Conservation (phyloP, 2,113 vertebrate genomes). For the pig (Sus scrofa) region DNA sequence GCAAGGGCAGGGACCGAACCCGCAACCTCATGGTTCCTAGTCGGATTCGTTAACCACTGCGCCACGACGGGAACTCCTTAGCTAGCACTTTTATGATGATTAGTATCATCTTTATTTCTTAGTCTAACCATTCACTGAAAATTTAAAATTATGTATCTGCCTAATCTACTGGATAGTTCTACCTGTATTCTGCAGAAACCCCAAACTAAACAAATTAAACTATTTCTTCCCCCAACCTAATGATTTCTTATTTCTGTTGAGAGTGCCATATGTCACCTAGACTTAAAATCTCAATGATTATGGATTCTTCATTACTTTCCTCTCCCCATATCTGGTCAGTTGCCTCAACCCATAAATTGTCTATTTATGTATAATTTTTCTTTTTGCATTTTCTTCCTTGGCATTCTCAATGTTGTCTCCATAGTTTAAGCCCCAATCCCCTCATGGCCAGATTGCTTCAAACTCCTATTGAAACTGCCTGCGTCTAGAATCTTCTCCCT, state of each 20-base stretch:
- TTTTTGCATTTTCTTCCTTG: not conserved
- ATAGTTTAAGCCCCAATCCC: not conserved
- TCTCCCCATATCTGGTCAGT: not conserved
- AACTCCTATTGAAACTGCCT: not conserved
- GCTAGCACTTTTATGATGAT: not conserved
- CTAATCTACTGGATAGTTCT: not conserved
- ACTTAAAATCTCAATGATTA: not conserved
- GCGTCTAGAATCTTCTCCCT: not conserved
- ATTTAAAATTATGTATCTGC: not conserved
- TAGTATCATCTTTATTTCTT: not conserved
- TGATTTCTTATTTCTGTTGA: slow-evolving; percentile 8
- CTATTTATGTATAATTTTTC: slow-evolving; percentile 32
- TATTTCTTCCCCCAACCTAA: not conserved
- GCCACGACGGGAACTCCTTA: no score
- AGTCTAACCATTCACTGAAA: not conserved
- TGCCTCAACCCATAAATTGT: not conserved
- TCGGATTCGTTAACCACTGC: no score
- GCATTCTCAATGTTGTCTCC: not conserved
- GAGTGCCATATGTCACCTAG: not conserved
- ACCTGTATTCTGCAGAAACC: slow-evolving; percentile 10
- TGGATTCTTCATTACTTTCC: slow-evolving; percentile 14
- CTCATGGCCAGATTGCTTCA: not conserved
- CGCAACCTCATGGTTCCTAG: no score
- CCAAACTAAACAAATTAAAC: slow-evolving; percentile 26
- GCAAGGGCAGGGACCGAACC: no score